A percentile compares a stretch with the other conserved stretches of the same genome.
Conservation (phyloP, 2,113 vertebrate species). For the Marcusenius ussheri region DNA sequence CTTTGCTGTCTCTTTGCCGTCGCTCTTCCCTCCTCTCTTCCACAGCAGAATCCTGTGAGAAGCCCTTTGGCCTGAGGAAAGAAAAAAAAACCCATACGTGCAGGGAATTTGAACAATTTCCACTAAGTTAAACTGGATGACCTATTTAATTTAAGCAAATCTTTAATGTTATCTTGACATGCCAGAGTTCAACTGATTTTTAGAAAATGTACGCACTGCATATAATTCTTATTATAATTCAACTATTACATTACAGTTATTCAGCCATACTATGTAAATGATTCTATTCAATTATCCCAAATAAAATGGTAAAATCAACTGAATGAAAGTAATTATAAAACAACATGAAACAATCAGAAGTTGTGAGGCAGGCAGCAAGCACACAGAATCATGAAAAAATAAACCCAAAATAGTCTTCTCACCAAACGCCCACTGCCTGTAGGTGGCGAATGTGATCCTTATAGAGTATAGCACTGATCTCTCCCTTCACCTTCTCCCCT, state of each 20-base stretch:
- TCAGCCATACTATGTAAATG: background rate
- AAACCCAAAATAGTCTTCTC: slow-evolving; percentile 18
- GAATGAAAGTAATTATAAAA: background rate
- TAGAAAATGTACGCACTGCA: background rate
- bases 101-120: background rate
- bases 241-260: background rate
- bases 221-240: background rate
- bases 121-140: background rate
- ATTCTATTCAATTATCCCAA: background rate
- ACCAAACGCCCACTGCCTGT: slow-evolving; percentile 72
- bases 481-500: slow-evolving; percentile 85
- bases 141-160: background rate
- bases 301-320: background rate
- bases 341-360: background rate
- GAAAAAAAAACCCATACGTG: background rate
- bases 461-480: slow-evolving; percentile 79
- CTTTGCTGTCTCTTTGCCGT: slow-evolving; percentile 21
- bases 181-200: background rate
- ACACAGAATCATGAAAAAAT: background rate
- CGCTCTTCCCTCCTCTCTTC: slow-evolving; percentile 28
- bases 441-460: slow-evolving; percentile 75
- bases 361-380: background rate
- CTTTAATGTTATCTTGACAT: background rate
- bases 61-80: slow-evolving; percentile 52
- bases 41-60: slow-evolving; percentile 28